Percentiles rank a stretch among this genome's conserved stretches.
Conservation (phyloP, 37 sponge, comb jelly and placozoan genomes). For the Trichoplax adhaerens region DNA sequence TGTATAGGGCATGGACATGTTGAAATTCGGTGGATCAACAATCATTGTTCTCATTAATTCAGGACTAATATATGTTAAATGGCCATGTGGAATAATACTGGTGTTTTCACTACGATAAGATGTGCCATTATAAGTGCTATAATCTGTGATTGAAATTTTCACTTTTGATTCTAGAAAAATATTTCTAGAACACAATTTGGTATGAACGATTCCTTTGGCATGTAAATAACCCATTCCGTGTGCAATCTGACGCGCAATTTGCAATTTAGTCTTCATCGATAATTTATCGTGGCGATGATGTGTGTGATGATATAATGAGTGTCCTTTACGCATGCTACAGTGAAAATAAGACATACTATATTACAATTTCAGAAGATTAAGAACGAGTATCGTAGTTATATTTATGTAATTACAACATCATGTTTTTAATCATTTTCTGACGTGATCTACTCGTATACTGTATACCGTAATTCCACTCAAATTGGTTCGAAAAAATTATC, state of each 20-base stretch:
- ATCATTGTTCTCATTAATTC: conserved; percentile 49
- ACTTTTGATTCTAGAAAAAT: conserved; percentile 37
- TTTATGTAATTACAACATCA: too few relatives aligned
- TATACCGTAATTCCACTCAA: too few relatives aligned
- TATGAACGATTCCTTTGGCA: conserved; percentile 63
- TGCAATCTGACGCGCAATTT: conserved; percentile 5
- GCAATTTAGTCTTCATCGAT: too few relatives aligned
- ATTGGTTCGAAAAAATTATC: too few relatives aligned
- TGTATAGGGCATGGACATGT: conserved; percentile 3
- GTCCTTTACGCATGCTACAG: too few relatives aligned
- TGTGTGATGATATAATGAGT: too few relatives aligned
- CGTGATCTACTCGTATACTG: too few relatives aligned
- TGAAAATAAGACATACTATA: too few relatives aligned
- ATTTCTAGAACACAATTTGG: conserved; percentile 57
- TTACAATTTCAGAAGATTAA: too few relatives aligned
- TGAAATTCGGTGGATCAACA: conserved; percentile 7
- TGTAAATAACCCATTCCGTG: conserved; percentile 78
- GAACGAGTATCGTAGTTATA: too few relatives aligned
- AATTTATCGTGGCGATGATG: too few relatives aligned
- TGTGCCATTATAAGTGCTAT: conserved; percentile 54
- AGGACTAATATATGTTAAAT: conserved; percentile 67
- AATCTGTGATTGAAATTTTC: conserved; percentile 75
- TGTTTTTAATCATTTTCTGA: too few relatives aligned
- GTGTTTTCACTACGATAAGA: not conserved
- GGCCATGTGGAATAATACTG: conserved; percentile 36